Base-by-base conservation (phyloP, 2,797 vertebrate species). In the Brachymystax lenok region DNA sequence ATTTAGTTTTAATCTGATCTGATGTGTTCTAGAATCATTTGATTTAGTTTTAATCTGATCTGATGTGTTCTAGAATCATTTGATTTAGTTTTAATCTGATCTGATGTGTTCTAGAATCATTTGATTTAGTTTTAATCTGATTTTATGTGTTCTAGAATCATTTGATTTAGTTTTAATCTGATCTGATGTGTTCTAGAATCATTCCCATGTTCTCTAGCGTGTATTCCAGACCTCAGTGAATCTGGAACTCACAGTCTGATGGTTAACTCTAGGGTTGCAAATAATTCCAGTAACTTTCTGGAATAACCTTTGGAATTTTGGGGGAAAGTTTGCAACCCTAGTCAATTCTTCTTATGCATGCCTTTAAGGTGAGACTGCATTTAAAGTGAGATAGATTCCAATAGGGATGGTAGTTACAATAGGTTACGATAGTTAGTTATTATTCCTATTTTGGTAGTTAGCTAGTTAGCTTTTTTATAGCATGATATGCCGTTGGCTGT, bases 401-500 rank as follows among this genome's bases (percentile, higher is more conserved):
- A 66, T 71, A 83, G 8, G 40, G 33, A 3, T 1, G 33, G 33
- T 33, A 33, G 33, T 33, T 33, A 33, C 33, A 5, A 66, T 74
- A 83, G 8, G 30, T 40, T 80, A 85, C 51, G 35, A 54, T 72
- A 63, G 74, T 76, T 78, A 68, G 61, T 71, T 85, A 82, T 84
- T 78, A 74, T 27, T 46, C 67, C 77, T 84, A 74, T 79, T 77
- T 73, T 85, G 76, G 78, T 80, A 51, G 77, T 71, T 75, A 76
- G 82, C 82, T 87, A 40, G 35, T 6, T 35, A 33, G 5, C 72
- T 79, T 74, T 71, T 76, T 83, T 84, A 87, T 80, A 90, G 93
- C 92, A 93, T 93, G 93, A 88, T 80, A 86, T 79, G 74, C 76
- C 74, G 77, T 50, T 74, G 56, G 82, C 80, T 81, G 89, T 93